A percentile compares a stretch with the other conserved stretches of the same genome.
These are phyloP conservation scores for Isichthys henryi DNA, from an alignment of 2,113 vertebrate genomes.

Conservation along the genomic window DNA sequence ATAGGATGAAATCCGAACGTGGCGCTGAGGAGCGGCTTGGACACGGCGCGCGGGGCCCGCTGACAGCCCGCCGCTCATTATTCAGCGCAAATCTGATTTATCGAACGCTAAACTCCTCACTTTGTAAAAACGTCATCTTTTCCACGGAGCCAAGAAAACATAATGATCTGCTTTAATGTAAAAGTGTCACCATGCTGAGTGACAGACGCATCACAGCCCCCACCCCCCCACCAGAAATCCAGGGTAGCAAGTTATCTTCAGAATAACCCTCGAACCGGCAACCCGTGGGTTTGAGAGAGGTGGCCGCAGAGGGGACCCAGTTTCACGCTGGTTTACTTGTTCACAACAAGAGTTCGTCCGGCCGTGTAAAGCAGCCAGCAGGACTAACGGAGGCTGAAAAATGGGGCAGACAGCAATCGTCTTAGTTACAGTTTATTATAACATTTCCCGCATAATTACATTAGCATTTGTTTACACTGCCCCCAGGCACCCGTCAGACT, in stretches of 20 bases:
- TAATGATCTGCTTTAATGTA: slow-evolving; percentile 69
- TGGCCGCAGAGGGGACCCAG: neutral
- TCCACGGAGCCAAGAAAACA: slow-evolving; percentile 57
- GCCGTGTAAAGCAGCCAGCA: slow-evolving; percentile 29
- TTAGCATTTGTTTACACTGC: slow-evolving; percentile 65
- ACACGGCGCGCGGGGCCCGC: slow-evolving; percentile 31
- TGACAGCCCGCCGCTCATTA: slow-evolving; percentile 45
- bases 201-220: slow-evolving; percentile 44
- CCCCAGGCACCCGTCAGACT: slow-evolving; percentile 49
- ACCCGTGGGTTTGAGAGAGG: slow-evolving; percentile 31
- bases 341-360: slow-evolving; percentile 41
- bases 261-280: slow-evolving; percentile 10
- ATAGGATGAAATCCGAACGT: slow-evolving; percentile 65
- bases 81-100: slow-evolving; percentile 59
- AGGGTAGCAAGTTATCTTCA: neutral
- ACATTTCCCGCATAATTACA: slow-evolving; percentile 56
- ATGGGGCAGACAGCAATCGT: slow-evolving; percentile 54
- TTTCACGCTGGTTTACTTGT: neutral
- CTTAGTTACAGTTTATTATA: slow-evolving; percentile 66
- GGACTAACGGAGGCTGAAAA: slow-evolving; percentile 44
- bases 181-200: slow-evolving; percentile 56
- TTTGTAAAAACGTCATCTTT: slow-evolving; percentile 66
- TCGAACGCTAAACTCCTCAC: slow-evolving; percentile 73
- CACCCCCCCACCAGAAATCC: slow-evolving; percentile 36
- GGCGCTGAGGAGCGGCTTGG: slow-evolving; percentile 55